phyloP scores from a whole-genome alignment of 2,797 vertebrate genomes.

The Catharus ustulatus region DNA sequence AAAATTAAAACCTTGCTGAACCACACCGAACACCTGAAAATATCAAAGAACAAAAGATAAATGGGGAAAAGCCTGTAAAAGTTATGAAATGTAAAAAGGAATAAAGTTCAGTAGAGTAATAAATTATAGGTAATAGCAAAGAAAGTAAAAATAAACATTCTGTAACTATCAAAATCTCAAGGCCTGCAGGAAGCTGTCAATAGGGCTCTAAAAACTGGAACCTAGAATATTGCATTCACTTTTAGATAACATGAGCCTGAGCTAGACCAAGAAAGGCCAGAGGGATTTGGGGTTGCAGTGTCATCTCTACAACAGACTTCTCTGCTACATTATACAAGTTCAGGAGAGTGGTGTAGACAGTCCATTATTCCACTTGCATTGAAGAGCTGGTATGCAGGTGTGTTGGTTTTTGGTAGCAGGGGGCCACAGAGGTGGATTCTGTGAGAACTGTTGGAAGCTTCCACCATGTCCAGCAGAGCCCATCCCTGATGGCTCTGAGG shows the following conservation, averaged over 20 bases:
- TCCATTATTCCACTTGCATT: background rate
- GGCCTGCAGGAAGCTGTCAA: background rate
- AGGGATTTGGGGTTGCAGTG: background rate
- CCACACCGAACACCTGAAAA: slow-evolving; percentile 29
- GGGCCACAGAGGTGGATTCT: background rate
- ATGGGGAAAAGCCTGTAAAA: slow-evolving; percentile 13
- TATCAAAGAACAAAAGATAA: slow-evolving; percentile 51
- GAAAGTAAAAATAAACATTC: slow-evolving; percentile 12
- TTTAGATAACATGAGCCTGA: background rate
- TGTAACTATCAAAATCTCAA: background rate
- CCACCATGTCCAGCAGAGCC: background rate
- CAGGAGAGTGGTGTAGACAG: background rate
- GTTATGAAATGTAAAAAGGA: slow-evolving; percentile 38
- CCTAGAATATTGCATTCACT: background rate
- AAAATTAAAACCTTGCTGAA: slow-evolving; percentile 61
- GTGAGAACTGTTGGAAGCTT: background rate
- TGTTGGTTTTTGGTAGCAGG: background rate
- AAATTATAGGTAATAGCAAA: background rate
- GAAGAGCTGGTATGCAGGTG: background rate
- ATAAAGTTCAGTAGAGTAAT: background rate
- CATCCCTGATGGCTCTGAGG: no score
- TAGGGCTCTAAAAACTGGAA: background rate
- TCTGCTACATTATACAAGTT: background rate
- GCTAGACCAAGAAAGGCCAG: background rate
- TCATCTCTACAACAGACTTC: background rate